phyloP scores from a whole-genome alignment of 2,888 invertebrate species.

The Pyrocoelia pectoralis region DNA sequence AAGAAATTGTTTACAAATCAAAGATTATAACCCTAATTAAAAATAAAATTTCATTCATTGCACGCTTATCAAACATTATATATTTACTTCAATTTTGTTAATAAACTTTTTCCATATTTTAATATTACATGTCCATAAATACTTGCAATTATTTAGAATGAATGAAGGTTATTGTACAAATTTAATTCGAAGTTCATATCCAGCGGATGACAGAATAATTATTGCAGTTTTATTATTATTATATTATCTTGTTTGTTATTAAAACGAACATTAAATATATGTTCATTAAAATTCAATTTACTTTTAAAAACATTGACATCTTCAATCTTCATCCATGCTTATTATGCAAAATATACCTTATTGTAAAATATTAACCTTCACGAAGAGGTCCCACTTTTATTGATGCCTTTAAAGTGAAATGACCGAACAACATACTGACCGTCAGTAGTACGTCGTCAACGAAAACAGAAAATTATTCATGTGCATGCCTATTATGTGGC shows the following conservation, averaged over 20 bases:
- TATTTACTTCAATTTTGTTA: not conserved
- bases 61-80: not conserved
- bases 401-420: too few species aligned
- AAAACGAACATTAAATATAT: not conserved
- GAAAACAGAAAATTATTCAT: too few species aligned
- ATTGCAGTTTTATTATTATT: slow-evolving; percentile 1
- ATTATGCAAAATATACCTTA: too few species aligned
- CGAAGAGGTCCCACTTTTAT: too few species aligned
- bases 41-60: slow-evolving; percentile 1
- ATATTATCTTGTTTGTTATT: not conserved
- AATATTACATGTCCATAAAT: not conserved
- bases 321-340: too few species aligned
- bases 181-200: not conserved
- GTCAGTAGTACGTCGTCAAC: too few species aligned
- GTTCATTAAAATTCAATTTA: too few species aligned
- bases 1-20: not conserved
- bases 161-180: not conserved
- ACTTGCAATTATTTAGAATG: not conserved
- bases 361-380: too few species aligned
- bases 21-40: slow-evolving; percentile 1
- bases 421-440: too few species aligned
- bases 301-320: too few species aligned
- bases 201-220: slow-evolving; percentile 1
- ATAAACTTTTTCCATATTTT: not conserved
- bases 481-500: too few species aligned